Base-by-base conservation (phyloP, 2,888 invertebrate genomes). In the Lycophotia porphyrea region DNA sequence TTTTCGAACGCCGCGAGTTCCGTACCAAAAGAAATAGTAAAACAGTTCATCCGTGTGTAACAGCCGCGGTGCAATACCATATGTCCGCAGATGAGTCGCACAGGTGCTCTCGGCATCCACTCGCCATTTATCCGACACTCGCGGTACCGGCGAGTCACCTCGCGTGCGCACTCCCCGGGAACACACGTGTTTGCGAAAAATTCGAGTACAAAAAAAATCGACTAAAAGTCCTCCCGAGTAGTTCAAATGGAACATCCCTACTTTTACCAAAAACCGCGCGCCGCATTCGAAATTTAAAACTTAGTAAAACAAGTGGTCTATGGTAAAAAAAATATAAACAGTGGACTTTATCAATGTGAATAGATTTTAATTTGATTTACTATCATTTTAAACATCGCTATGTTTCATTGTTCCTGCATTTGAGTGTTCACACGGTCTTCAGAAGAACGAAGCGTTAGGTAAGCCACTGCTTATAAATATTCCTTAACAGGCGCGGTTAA, bases 41-140 rank as follows among this genome's bases (percentile, higher is more conserved):
- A 82, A 84, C 76, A 84, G 79, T 88, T 80, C 75, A 71, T 13
- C 75, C 39, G 79, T 79, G 81, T 85, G 80, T 82, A 82, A 76
- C 85, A 85, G 81, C 85, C 70, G 72, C 88, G 91, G 93, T 93
- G 93, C 93, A 90, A 91, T 91, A 91, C 89, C 91, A 91, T 89
- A 90, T 88, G 87, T 87, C 89, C 87, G 81, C 85, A 87, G 91
- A 88, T 87, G 90, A 88, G 88, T 79, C 86, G 90, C 91, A 91
- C 94, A 93, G 93, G 95, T 93, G 93, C 88, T 91, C 90, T 87
- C 85, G 87, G 88, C 90, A 86, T 88, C 88, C 88, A 89, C 83
- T 90, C 90, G 95, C 93, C 96, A 96, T 95, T 95, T 95, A 94
- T 90, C 90, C 92, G 92, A 93, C 93, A 93, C 92, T 91, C 96